Conservation (phyloP, 2,888 invertebrate genomes). For the Chaetogeoica ovagalla region DNA sequence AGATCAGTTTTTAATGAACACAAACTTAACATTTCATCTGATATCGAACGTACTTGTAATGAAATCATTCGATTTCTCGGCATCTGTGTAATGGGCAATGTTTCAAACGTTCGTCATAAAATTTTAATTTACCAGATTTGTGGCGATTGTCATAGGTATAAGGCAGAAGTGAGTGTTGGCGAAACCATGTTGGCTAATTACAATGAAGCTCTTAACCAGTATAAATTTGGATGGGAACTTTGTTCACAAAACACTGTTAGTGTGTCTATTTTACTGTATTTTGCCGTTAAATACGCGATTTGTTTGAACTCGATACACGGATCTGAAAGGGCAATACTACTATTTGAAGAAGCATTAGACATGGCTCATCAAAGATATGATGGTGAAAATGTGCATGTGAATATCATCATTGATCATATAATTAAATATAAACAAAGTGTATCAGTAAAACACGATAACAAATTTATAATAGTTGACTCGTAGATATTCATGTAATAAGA, state of each 20-base stretch:
- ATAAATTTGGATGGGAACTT: conserved; percentile 3
- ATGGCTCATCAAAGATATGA: not conserved
- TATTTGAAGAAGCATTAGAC: not conserved
- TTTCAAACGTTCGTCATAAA: not conserved
- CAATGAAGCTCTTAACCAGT: not conserved
- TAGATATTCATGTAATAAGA: too few relatives aligned
- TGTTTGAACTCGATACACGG: not conserved
- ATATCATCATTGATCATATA: not conserved
- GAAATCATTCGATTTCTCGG: not conserved
- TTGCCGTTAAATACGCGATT: conserved; percentile 9
- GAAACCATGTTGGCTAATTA: not conserved
- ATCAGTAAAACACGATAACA: not conserved
- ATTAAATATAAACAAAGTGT: not conserved
- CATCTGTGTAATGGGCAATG: not conserved
- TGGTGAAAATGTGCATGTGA: not conserved
- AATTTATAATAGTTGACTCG: not conserved
- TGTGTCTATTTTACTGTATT: not conserved
- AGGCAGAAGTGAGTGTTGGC: not conserved
- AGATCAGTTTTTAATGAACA: not conserved
- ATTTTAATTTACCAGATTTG: not conserved
- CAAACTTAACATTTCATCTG: conserved; percentile 3
- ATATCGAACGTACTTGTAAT: conserved; percentile 5
- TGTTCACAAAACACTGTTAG: not conserved
- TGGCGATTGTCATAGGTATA: conserved; percentile 6
- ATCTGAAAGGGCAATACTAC: not conserved